Conservation (phyloP, 2,888 invertebrate species). For the Cheilosia vulpina region DNA sequence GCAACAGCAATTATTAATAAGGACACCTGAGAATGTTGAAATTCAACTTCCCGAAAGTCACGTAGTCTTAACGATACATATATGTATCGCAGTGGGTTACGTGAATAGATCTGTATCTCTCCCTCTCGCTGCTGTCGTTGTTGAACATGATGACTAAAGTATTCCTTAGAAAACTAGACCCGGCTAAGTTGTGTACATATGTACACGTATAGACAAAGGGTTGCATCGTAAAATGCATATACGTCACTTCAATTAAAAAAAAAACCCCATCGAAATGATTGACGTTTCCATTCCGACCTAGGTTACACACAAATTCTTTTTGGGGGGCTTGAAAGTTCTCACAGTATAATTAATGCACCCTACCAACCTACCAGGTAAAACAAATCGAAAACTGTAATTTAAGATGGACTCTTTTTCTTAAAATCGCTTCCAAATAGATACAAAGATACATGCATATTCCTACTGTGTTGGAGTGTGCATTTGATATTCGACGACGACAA, state of each 20-base stretch:
- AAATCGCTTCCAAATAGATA: slow-evolving; percentile 46
- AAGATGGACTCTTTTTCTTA: slow-evolving; percentile 43
- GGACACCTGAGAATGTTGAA: slow-evolving; percentile 72
- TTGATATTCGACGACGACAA: slow-evolving; percentile 8
- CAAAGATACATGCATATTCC: slow-evolving; percentile 42
- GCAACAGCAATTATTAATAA: slow-evolving; percentile 63
- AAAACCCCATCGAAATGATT: slow-evolving; percentile 49
- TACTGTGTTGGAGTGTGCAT: slow-evolving; percentile 2
- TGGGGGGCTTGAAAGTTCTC: slow-evolving; percentile 41
- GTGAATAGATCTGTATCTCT: slow-evolving; percentile 53
- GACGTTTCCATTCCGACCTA: slow-evolving; percentile 70
- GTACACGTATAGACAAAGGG: slow-evolving; percentile 27
- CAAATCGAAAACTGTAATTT: slow-evolving; percentile 42
- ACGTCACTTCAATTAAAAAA: slow-evolving; percentile 23
- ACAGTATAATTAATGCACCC: slow-evolving; percentile 59
- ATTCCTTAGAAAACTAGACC: slow-evolving; percentile 37
- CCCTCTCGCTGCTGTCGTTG: slow-evolving; percentile 6
- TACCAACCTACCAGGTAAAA: slow-evolving; percentile 23
- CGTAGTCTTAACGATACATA: slow-evolving; percentile 35
- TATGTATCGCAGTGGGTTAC: slow-evolving; percentile 33
- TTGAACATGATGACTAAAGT: slow-evolving; percentile 32
- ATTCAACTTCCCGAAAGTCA: slow-evolving; percentile 64
- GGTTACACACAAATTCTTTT: slow-evolving; percentile 38
- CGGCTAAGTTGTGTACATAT: background rate
- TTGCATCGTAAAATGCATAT: slow-evolving; percentile 1